Evolutionary conservation across 2,113 vertebrate genomes (phyloP).

Genomic region (Ivindomyrus marchei): DNA sequence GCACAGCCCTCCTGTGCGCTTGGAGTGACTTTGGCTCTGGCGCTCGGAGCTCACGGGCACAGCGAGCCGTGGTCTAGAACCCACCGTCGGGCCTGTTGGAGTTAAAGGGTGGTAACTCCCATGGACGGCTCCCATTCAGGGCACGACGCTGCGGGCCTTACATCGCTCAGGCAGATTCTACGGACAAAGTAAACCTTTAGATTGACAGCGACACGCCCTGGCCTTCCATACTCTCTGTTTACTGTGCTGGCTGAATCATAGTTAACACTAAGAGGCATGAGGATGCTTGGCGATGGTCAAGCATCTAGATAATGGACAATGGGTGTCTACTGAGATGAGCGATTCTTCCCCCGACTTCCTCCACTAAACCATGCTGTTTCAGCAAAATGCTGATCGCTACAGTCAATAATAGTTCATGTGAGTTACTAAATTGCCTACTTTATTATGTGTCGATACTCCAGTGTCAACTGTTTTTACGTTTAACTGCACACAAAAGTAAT

Average conservation of each 20-base stretch:
- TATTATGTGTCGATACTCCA: not conserved
- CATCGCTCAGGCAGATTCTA: slow-evolving; percentile 71
- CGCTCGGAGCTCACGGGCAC: slow-evolving; percentile 17
- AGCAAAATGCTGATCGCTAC: not conserved
- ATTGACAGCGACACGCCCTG: not conserved
- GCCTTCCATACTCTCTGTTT: not conserved
- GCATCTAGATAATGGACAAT: not conserved
- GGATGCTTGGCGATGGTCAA: not conserved
- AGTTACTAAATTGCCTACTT: not conserved
- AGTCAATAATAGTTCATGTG: not conserved
- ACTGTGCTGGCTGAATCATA: not conserved
- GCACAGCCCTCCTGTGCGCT: slow-evolving; percentile 14
- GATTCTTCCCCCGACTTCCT: not conserved
- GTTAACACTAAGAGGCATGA: not conserved
- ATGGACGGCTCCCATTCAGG: slow-evolving; percentile 72
- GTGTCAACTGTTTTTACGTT: not conserved
- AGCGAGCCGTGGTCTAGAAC: slow-evolving; percentile 22
- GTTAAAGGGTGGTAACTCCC: slow-evolving; percentile 71
- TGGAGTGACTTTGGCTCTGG: slow-evolving; percentile 1
- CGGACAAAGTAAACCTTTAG: slow-evolving; percentile 35
- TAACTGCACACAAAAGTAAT: not conserved
- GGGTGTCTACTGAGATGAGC: not conserved
- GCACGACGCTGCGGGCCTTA: slow-evolving; percentile 66
- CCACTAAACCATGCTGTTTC: not conserved
- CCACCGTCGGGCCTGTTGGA: slow-evolving; percentile 63